phyloP scores from a whole-genome alignment of 1,140 invertebrate species.

The Limonius californicus region DNA sequence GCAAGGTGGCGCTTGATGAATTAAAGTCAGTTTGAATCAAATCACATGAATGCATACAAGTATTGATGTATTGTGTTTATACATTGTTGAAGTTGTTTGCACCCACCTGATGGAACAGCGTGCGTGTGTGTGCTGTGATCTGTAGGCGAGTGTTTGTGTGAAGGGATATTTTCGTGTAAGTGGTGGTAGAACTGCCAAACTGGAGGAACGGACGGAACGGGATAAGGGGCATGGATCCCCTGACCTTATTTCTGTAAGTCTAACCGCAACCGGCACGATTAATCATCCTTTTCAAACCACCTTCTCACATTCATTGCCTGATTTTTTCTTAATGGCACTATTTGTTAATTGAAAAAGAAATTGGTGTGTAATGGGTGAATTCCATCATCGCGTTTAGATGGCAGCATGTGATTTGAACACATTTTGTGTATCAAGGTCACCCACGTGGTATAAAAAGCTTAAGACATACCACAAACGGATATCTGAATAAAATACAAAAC shows the following conservation, averaged over 20 bases:
- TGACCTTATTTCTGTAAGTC: constrained; percentile 25
- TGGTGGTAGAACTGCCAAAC: constrained; percentile 33
- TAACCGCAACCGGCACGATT: not conserved
- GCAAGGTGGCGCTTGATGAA: constrained; percentile 44
- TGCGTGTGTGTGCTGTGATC: constrained; percentile 16
- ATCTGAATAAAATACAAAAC: too few species aligned
- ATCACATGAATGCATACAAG: constrained; percentile 45
- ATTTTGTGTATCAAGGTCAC: too few species aligned
- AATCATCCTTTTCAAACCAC: not conserved
- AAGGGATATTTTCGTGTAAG: constrained; percentile 7
- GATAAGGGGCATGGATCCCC: constrained; percentile 46
- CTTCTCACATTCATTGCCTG: too few species aligned
- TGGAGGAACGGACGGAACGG: constrained; percentile 44
- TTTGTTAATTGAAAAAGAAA: too few species aligned
- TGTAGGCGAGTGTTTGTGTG: constrained; percentile 21
- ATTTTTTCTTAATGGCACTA: too few species aligned
- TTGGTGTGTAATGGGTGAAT: too few species aligned
- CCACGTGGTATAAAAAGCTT: too few species aligned
- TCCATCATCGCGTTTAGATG: too few species aligned
- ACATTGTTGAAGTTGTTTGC: constrained; percentile 4
- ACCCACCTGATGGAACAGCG: not conserved
- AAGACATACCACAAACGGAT: too few species aligned
- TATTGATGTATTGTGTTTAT: constrained; percentile 28
- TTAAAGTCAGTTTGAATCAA: constrained; percentile 49
- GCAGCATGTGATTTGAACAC: too few species aligned